Percentiles rank a stretch among this genome's conserved stretches.
phyloP scores from a whole-genome alignment of 1,140 invertebrate species.

The Listronotus oregonensis region DNA sequence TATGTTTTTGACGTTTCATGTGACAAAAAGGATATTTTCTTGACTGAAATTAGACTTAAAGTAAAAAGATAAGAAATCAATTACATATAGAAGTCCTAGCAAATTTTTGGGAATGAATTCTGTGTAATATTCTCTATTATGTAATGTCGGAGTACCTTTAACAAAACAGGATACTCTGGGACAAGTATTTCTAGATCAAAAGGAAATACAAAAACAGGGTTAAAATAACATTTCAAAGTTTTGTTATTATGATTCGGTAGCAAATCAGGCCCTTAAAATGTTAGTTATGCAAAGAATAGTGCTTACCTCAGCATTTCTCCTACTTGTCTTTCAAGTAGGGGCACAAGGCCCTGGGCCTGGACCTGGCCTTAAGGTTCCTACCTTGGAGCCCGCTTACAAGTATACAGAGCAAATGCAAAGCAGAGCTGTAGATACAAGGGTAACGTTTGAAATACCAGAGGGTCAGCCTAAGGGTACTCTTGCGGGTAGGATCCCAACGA shows the following conservation, averaged over 20 bases:
- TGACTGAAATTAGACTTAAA: neutral
- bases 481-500: slow-evolving; percentile 84
- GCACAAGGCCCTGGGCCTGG: slow-evolving; percentile 56
- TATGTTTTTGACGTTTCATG: slow-evolving; percentile 20
- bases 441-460: slow-evolving; percentile 83
- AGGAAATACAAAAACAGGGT: neutral
- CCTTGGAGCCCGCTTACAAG: slow-evolving; percentile 50
- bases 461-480: slow-evolving; percentile 79
- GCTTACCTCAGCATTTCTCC: slow-evolving; percentile 28
- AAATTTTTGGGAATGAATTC: too few species aligned
- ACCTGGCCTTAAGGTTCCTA: slow-evolving; percentile 57
- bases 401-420: slow-evolving; percentile 77
- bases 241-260: slow-evolving; percentile 25
- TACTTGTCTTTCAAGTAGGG: slow-evolving; percentile 40
- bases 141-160: too few species aligned
- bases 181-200: too few species aligned
- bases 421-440: slow-evolving; percentile 81
- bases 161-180: too few species aligned
- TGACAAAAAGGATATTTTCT: too few species aligned
- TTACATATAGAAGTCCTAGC: too few species aligned
- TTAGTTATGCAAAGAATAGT: slow-evolving; percentile 44
- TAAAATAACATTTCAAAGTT: slow-evolving; percentile 1
- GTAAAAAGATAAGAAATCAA: slow-evolving; percentile 8
- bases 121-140: too few species aligned
- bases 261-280: too few species aligned